These are phyloP conservation scores for Cryptosula pallasiana DNA, from an alignment of 2,888 invertebrate genomes.

Conservation along the genomic window DNA sequence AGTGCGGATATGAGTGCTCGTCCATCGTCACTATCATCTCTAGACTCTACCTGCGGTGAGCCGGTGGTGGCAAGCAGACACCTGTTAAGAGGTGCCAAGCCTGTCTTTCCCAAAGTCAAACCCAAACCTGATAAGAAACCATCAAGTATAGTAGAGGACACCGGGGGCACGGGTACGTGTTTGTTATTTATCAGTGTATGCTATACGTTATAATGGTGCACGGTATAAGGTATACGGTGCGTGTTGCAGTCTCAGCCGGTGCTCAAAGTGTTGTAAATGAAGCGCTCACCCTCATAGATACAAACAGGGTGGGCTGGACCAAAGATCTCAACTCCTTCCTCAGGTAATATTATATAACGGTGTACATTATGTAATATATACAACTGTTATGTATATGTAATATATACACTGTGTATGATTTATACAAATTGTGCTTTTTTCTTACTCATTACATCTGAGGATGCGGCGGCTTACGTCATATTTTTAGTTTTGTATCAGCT, in stretches of 20 bases:
- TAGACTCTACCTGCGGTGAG: neutral
- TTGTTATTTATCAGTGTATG: too few species aligned
- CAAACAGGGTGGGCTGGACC: conserved; percentile 21
- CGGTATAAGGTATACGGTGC: too few species aligned
- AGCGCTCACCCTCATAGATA: conserved; percentile 17
- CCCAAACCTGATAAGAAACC: neutral
- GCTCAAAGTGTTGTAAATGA: conserved; percentile 4
- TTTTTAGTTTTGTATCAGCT: too few species aligned
- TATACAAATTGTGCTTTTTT: too few species aligned
- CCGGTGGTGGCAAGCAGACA: neutral
- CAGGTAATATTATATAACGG: too few species aligned
- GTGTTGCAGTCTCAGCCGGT: neutral
- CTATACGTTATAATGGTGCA: too few species aligned
- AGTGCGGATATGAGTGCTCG: neutral
- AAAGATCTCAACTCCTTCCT: conserved; percentile 13
- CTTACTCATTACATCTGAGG: too few species aligned
- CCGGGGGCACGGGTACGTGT: too few species aligned
- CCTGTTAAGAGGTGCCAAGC: neutral
- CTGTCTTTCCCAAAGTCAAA: conserved; percentile 7
- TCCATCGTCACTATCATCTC: neutral
- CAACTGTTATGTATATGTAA: too few species aligned
- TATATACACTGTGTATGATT: too few species aligned
- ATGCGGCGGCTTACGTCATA: too few species aligned
- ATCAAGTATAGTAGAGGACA: neutral
- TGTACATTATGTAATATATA: too few species aligned